These are phyloP conservation scores for Calliopum simillimum DNA, from an alignment of 2,888 invertebrate genomes.

Conservation along the genomic window DNA sequence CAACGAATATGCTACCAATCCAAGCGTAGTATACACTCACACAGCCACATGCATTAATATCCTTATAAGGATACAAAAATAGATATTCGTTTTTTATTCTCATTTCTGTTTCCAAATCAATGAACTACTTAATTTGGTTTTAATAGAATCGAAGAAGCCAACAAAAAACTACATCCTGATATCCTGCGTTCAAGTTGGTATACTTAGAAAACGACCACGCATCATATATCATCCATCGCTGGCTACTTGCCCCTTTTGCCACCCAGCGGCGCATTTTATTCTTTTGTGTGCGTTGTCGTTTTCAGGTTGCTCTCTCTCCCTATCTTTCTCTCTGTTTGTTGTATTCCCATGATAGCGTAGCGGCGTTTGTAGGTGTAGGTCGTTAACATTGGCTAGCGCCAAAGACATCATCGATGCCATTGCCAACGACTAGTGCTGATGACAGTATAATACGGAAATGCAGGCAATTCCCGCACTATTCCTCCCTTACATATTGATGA, in stretches of 20 bases:
- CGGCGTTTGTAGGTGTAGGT: not conserved
- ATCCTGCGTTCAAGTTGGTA: conserved; percentile 3
- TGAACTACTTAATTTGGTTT: conserved; percentile 31
- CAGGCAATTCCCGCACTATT: not conserved
- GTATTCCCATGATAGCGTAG: not conserved
- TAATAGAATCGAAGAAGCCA: conserved; percentile 7
- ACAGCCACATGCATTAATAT: not conserved
- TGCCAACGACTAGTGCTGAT: no score
- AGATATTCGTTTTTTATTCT: not conserved
- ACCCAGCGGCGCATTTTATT: not conserved
- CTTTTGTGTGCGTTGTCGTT: conserved; percentile 1
- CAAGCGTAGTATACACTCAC: conserved; percentile 4
- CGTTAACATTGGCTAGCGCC: no score
- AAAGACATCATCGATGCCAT: no score
- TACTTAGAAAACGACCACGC: conserved; percentile 2
- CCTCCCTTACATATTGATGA: not conserved
- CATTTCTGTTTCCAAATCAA: conserved; percentile 27
- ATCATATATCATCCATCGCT: conserved; percentile 11
- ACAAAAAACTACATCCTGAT: conserved; percentile 3
- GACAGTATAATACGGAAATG: not conserved
- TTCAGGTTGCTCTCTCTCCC: not conserved
- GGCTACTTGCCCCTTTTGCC: not conserved
- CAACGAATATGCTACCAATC: conserved; percentile 2
- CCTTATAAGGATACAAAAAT: not conserved
- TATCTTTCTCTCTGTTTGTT: no score